Evolutionary conservation across 2,797 vertebrate genomes (phyloP), one percentile per base, ranked within the genome.

Genomic region (Macropus fuliginosus): DNA sequence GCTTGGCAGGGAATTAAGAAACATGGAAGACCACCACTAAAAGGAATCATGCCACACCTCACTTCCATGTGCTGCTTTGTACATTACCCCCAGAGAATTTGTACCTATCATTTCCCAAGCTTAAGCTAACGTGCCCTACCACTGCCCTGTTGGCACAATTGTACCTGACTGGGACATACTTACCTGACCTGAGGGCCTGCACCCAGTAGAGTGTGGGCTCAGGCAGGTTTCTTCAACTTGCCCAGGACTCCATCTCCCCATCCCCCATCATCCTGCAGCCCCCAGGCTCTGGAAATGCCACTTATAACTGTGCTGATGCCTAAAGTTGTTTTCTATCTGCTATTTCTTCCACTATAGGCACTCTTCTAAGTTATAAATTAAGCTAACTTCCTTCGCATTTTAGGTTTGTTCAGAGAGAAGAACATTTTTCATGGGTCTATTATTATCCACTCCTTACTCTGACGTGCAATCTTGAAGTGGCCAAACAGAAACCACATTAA

Each of bases 391-490:
- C 29, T 1, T 56, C 93, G 57, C 91, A 56, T 94, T 59, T 91
- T 92, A 94, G 59, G 29, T 34, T 89, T 28, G 91, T 92, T 55
- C 21, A 91, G 40, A 50, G 66, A 91, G 91, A 21, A 8, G n/a
- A 95, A 59, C 10, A 40, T 91, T 66, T 87, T 55, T 93, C 56
- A 94, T 91, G 55, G 24, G n/a, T 55, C 18, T 40, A 54, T 92
- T 94, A 91, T 50, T 95, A 96, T 94, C 46, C 94, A 13, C 34
- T 56, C 40, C 29, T 93, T 93, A 91, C 62, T 95, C 54, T 92
- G 91, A 50, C 55, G 0, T 1, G 18, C 5, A 57, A 14, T 54
- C 40, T 57, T 62, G 66, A 13, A 12, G 8, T 90, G 34, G 31
- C 31, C 46, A 74, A 93, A 66, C 54, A 91, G 56, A 97, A 94